Percentiles rank a stretch among this genome's conserved stretches.
These are phyloP conservation scores for Aphelinus atriplicis DNA, from an alignment of 1,140 invertebrate genomes.

Conservation along the genomic window DNA sequence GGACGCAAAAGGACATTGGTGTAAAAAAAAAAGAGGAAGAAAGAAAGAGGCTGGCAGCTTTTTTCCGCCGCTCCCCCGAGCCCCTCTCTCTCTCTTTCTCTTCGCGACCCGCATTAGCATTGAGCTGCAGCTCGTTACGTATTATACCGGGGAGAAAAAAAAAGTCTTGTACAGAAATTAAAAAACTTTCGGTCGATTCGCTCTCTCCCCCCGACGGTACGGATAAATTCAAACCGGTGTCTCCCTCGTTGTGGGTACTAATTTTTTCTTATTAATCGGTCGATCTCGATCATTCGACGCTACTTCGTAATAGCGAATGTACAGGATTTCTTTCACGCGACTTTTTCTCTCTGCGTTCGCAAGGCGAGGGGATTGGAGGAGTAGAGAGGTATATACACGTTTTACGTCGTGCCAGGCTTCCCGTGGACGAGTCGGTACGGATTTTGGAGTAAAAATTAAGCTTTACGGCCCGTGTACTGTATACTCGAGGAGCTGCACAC, in stretches of 20 bases:
- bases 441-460: conserved; percentile 35
- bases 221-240: too few species aligned
- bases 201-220: not conserved
- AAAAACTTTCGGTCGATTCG: not conserved
- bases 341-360: not conserved
- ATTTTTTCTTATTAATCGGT: too few species aligned
- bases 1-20: too few species aligned
- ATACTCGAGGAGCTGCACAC: too few species aligned
- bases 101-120: not conserved
- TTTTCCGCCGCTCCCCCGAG: too few species aligned
- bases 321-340: not conserved
- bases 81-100: not conserved
- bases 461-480: not conserved
- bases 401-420: too few species aligned
- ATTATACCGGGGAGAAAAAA: not conserved
- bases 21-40: too few species aligned
- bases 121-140: not conserved
- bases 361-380: not conserved
- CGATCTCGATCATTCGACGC: too few species aligned
- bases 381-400: too few species aligned
- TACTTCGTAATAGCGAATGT: too few species aligned
- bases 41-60: too few species aligned
- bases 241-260: too few species aligned
- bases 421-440: not conserved
- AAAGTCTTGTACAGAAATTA: not conserved